These are phyloP conservation scores for Hydropsyche tenuis DNA, from an alignment of 1,140 invertebrate genomes.

Conservation along the genomic window DNA sequence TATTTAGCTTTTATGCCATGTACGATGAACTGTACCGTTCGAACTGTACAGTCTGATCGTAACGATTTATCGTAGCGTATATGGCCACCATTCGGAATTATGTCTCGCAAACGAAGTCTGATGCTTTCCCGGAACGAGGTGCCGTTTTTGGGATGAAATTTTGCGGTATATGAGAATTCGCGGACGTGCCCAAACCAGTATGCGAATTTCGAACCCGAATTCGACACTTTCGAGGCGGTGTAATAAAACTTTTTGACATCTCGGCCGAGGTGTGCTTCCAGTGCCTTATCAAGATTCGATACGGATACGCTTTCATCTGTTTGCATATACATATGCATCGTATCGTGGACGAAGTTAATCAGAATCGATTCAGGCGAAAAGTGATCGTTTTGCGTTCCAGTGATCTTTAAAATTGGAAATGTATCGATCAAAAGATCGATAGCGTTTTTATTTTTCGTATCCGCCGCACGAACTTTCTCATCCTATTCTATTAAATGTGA, in stretches of 20 bases:
- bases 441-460: no score
- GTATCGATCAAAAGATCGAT: not conserved
- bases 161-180: not conserved
- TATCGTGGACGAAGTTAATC: not conserved
- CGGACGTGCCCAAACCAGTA: constrained; percentile 30
- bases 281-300: constrained; percentile 24
- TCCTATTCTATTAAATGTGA: no score
- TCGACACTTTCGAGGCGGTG: constrained; percentile 11
- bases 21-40: no score
- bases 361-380: no score
- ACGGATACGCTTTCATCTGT: constrained; percentile 10
- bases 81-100: no score
- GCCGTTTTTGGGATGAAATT: not conserved
- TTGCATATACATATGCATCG: no score
- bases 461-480: not conserved
- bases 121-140: no score
- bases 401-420: not conserved
- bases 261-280: constrained; percentile 29
- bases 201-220: constrained; percentile 34
- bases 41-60: no score
- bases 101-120: no score
- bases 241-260: constrained; percentile 30
- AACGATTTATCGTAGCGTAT: no score
- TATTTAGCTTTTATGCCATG: no score
- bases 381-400: no score